These are phyloP conservation scores for Clitarchus hookeri DNA, from an alignment of 2,888 invertebrate genomes.

Conservation along the genomic window DNA sequence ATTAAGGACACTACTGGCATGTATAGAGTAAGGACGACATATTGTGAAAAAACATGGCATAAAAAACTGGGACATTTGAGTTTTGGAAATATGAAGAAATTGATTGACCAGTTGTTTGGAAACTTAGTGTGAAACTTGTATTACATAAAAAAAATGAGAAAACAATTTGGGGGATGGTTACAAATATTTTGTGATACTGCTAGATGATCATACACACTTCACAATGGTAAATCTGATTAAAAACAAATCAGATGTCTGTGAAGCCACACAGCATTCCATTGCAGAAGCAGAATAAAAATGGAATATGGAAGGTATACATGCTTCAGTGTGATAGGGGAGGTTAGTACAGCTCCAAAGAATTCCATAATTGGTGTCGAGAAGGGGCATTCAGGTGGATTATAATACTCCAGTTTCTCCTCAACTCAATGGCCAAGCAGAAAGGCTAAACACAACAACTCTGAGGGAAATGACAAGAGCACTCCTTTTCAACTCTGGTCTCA, in stretches of 20 bases:
- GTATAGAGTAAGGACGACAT: neutral
- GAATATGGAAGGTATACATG: neutral
- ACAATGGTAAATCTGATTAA: neutral
- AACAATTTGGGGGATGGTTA: too few relatives aligned
- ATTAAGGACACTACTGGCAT: neutral
- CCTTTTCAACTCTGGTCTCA: neutral
- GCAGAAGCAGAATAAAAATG: neutral
- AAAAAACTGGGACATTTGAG: neutral
- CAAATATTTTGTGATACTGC: neutral
- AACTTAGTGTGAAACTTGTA: too few relatives aligned
- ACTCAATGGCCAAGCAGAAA: neutral
- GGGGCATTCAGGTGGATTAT: neutral
- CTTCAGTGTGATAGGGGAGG: neutral
- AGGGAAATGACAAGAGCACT: neutral
- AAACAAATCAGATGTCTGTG: neutral
- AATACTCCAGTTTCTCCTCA: neutral
- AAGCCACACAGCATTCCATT: neutral
- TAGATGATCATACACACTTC: neutral
- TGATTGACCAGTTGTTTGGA: neutral
- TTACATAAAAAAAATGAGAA: too few relatives aligned
- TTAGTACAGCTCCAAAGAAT: neutral
- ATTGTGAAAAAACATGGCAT: slow-evolving; percentile 1
- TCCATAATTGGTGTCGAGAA: neutral
- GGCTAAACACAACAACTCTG: neutral
- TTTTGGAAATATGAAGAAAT: neutral